Conservation (phyloP, 2,888 invertebrate genomes). For the Plusia festucae region DNA sequence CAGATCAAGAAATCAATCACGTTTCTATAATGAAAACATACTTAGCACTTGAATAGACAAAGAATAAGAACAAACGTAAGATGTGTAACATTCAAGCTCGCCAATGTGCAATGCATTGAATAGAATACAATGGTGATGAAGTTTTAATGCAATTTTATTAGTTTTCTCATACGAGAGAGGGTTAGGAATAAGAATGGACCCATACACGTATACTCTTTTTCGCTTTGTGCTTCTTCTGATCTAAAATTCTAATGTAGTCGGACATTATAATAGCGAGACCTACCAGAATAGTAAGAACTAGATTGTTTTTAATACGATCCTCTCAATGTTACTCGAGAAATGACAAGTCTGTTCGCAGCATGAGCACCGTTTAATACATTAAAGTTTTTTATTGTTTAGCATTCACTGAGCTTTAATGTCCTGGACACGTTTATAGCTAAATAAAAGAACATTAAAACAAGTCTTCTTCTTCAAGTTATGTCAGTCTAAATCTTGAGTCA, state of each 20-base stretch:
- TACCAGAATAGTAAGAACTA: slow-evolving; percentile 9
- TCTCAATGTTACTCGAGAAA: slow-evolving; percentile 8
- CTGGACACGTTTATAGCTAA: slow-evolving; percentile 10
- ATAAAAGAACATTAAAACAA: slow-evolving; percentile 34
- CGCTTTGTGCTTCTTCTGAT: slow-evolving; percentile 25
- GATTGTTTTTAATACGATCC: neutral
- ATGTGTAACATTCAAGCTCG: slow-evolving; percentile 25
- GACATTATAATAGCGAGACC: slow-evolving; percentile 18
- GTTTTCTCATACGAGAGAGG: slow-evolving; percentile 23
- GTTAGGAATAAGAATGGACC: slow-evolving; percentile 16
- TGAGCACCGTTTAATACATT: slow-evolving; percentile 16
- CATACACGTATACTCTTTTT: slow-evolving; percentile 19
- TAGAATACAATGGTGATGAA: slow-evolving; percentile 34
- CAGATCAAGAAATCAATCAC: slow-evolving; percentile 37
- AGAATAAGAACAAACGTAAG: slow-evolving; percentile 23
- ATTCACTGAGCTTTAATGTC: slow-evolving; percentile 14
- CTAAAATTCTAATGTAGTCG: slow-evolving; percentile 33
- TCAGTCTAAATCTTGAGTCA: slow-evolving; percentile 21
- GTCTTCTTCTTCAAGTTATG: too few relatives aligned
- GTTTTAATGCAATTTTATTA: slow-evolving; percentile 45
- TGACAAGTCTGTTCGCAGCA: slow-evolving; percentile 3
- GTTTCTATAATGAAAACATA: slow-evolving; percentile 17
- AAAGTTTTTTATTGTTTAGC: slow-evolving; percentile 13
- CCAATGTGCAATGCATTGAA: slow-evolving; percentile 23
- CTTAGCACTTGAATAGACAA: slow-evolving; percentile 33